Percentiles rank a stretch among this genome's conserved stretches.
These are phyloP conservation scores for Ostrea denselamellosa DNA, from an alignment of 1,140 invertebrate species.

Conservation along the genomic window DNA sequence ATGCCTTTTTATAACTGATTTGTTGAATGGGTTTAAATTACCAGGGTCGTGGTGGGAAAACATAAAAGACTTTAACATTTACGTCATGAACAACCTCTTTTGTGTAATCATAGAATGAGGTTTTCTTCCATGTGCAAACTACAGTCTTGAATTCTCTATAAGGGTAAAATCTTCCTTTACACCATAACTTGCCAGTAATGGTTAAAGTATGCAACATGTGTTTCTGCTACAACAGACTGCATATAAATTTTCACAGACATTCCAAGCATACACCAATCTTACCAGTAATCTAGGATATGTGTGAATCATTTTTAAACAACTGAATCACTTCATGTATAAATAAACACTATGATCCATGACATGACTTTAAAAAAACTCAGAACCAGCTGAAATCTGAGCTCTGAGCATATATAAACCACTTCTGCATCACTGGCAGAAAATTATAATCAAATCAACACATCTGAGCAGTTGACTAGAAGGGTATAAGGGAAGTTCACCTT, in stretches of 20 bases:
- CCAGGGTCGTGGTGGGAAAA: no score
- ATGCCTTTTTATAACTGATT: no score
- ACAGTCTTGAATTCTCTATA: no score
- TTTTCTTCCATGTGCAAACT: no score
- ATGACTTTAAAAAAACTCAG: not conserved
- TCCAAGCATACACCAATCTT: slow-evolving; percentile 14
- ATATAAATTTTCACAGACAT: not conserved
- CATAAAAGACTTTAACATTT: no score
- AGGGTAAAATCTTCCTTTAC: no score
- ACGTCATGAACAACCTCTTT: no score
- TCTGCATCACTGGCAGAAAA: not conserved
- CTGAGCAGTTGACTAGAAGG: not conserved
- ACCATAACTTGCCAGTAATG: no score
- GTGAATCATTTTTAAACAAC: slow-evolving; percentile 20
- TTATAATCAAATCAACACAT: slow-evolving; percentile 1
- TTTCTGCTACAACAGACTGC: not conserved
- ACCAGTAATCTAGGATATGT: slow-evolving; percentile 4
- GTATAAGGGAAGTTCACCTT: slow-evolving; percentile 1
- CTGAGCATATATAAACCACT: not conserved
- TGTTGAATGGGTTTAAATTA: no score
- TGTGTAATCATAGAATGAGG: no score
- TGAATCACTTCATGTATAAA: slow-evolving; percentile 35
- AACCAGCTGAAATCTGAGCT: not conserved
- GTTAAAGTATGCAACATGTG: not conserved
- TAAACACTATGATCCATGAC: not conserved